phyloP scores from a whole-genome alignment of 2,888 invertebrate species.

The Sussaba pulchella region DNA sequence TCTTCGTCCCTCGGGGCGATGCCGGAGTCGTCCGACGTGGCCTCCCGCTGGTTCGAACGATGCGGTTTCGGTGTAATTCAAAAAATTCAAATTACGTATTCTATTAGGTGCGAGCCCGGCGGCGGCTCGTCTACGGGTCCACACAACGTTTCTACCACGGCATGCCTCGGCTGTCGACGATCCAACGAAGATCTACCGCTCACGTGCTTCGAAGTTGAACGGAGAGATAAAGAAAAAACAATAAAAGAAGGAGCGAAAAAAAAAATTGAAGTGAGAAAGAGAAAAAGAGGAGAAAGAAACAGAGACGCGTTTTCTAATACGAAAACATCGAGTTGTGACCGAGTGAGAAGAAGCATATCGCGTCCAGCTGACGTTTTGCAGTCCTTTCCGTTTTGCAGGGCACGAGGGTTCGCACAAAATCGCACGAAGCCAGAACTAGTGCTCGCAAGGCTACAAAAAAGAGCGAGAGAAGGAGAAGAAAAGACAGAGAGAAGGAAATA shows the following conservation, averaged over 20 bases:
- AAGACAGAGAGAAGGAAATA: conserved; percentile 40
- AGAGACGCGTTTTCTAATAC: too few species aligned
- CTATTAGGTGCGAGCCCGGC: conserved; percentile 79
- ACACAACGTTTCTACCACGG: conserved; percentile 2
- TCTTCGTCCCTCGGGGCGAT: too few species aligned
- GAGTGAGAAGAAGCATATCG: conserved; percentile 59
- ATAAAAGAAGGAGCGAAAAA: too few species aligned
- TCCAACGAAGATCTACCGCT: conserved; percentile 51
- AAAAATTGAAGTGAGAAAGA: too few species aligned
- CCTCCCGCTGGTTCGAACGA: too few species aligned
- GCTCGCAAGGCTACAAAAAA: conserved; percentile 44
- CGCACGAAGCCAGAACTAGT: conserved; percentile 35
- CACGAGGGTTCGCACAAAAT: conserved; percentile 28
- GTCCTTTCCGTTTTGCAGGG: conserved; percentile 65
- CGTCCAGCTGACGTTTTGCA: conserved; percentile 67
- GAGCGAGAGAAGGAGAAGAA: conserved; percentile 37
- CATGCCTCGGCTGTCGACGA: conserved; percentile 16
- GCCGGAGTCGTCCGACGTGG: neutral
- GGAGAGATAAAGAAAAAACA: too few species aligned
- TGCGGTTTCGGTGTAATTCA: conserved; percentile 61
- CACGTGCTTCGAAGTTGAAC: conserved; percentile 11
- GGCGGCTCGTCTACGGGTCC: conserved; percentile 48
- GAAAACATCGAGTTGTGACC: conserved; percentile 11
- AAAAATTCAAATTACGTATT: conserved; percentile 82
- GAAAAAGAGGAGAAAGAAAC: too few species aligned